Evolutionary conservation across 2,113 vertebrate species (phyloP).

Genomic region (Pseudorasbora parva): DNA sequence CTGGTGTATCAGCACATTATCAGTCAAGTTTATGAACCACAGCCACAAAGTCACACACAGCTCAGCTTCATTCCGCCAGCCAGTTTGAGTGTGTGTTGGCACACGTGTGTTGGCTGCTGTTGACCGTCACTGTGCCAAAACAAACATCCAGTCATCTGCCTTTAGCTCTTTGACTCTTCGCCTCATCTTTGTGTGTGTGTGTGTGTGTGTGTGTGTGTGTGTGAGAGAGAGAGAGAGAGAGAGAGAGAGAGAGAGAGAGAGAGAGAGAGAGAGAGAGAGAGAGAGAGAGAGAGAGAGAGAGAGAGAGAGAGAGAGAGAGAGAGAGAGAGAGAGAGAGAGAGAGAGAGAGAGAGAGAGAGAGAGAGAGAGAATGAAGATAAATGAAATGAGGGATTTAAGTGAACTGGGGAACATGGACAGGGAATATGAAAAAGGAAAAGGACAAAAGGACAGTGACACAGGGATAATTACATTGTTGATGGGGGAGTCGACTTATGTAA

Average conservation of each 20-base stretch:
- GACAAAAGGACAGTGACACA: constrained; percentile 45
- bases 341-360: neutral
- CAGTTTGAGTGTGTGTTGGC: constrained; percentile 49
- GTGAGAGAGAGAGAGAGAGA: too few species aligned
- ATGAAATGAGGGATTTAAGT: constrained; percentile 8
- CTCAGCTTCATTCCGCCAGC: constrained; percentile 27
- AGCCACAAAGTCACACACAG: constrained; percentile 26
- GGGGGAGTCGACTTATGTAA: constrained; percentile 42
- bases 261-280: too few species aligned
- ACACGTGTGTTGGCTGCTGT: constrained; percentile 48
- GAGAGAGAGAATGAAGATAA: constrained; percentile 26
- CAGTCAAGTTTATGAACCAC: neutral
- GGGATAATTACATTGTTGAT: constrained; percentile 16
- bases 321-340: too few species aligned
- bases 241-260: too few species aligned
- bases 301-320: too few species aligned
- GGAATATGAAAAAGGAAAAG: neutral
- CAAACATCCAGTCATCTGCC: constrained; percentile 54
- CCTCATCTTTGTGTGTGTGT: too few species aligned
- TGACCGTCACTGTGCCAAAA: constrained; percentile 53
- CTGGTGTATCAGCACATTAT: too few species aligned
- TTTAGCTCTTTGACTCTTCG: constrained; percentile 53
- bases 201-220: too few species aligned
- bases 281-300: too few species aligned
- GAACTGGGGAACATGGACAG: constrained; percentile 19